A percentile compares a stretch with the other conserved stretches of the same genome.
Conservation (phyloP, 2,113 vertebrate genomes). For the Spea bombifrons region DNA sequence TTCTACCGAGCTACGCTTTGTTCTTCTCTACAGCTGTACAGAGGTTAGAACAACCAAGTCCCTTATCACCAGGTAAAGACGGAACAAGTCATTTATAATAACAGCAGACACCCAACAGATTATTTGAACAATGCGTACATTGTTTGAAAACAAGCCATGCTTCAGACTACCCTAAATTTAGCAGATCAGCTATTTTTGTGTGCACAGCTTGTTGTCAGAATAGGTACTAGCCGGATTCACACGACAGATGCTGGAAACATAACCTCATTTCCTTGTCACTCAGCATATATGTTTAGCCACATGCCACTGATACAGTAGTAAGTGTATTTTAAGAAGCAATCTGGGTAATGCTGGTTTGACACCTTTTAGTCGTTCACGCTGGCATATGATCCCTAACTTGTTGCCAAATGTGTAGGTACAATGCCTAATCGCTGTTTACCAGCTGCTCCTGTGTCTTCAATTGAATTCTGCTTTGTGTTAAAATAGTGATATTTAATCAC, state of each 20-base stretch:
- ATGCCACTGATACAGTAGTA: neutral
- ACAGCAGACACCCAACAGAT: constrained; percentile 10
- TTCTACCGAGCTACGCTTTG: neutral
- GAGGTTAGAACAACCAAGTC: neutral
- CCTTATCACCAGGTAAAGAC: constrained; percentile 3
- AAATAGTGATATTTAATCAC: too few species aligned
- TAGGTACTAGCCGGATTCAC: constrained; percentile 3
- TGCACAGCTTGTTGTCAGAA: neutral
- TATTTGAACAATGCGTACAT: constrained; percentile 29
- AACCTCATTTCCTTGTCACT: neutral
- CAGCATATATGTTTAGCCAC: neutral
- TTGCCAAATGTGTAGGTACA: too few species aligned
- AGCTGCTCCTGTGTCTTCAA: too few species aligned
- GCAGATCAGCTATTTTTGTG: constrained; percentile 22
- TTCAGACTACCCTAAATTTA: constrained; percentile 13
- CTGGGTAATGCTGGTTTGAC: too few species aligned
- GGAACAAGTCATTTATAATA: constrained; percentile 13
- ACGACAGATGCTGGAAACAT: neutral
- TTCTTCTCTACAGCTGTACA: neutral
- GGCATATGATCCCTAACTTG: too few species aligned
- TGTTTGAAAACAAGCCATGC: constrained; percentile 17
- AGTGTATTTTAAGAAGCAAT: neutral
- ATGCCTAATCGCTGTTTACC: too few species aligned
- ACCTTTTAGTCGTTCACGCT: too few species aligned
- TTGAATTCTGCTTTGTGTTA: too few species aligned